Evolutionary conservation across 2,888 invertebrate genomes (phyloP).

Genomic region (Taphrorychus bicolor): DNA sequence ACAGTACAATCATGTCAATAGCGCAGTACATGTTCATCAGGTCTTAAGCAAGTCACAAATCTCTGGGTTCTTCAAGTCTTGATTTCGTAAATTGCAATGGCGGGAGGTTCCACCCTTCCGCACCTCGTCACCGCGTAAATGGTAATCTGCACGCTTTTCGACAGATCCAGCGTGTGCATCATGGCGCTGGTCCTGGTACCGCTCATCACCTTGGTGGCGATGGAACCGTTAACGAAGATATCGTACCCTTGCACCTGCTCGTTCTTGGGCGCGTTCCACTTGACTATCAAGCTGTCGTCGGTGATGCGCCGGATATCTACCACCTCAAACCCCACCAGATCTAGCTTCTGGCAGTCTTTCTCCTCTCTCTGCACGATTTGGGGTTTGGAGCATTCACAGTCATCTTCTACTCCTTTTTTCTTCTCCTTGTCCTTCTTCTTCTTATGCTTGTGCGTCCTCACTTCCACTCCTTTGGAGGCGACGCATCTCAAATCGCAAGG

Average conservation of each 20-base stretch:
- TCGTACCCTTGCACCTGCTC: constrained; percentile 47
- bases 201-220: constrained; percentile 49
- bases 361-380: constrained; percentile 39
- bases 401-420: constrained; percentile 11
- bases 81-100: constrained; percentile 51
- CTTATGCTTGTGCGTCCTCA: constrained; percentile 37
- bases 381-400: constrained; percentile 42
- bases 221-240: constrained; percentile 49
- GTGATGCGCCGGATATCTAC: constrained; percentile 49
- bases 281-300: constrained; percentile 50
- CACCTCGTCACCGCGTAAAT: constrained; percentile 48
- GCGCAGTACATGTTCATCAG: background rate
- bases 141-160: constrained; percentile 48
- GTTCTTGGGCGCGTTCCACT: constrained; percentile 47
- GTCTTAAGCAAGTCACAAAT: background rate
- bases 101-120: constrained; percentile 50
- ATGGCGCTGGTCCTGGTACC: constrained; percentile 49
- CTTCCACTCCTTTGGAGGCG: constrained; percentile 35
- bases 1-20: constrained; percentile 38
- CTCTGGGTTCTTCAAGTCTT: constrained; percentile 6
- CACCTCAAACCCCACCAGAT: constrained; percentile 47
- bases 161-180: constrained; percentile 48
- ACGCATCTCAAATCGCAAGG: constrained; percentile 11
- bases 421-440: constrained; percentile 23
- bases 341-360: constrained; percentile 41